Base-by-base conservation (phyloP, 1,140 invertebrate genomes). In the Archegozetes longisetosus region DNA sequence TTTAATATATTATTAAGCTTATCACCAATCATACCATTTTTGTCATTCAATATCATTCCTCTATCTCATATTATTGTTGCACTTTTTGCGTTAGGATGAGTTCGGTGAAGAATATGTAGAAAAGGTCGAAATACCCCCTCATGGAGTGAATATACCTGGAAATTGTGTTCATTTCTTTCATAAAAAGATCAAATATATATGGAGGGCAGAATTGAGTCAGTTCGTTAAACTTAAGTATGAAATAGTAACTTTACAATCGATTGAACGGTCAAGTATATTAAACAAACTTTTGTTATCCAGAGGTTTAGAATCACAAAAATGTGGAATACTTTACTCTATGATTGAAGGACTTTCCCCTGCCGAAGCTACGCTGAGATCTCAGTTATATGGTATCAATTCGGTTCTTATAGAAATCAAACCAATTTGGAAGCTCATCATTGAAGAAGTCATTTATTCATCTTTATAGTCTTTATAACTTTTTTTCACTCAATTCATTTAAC, bases 111-210 rank as follows among this genome's bases (percentile, higher is more conserved):
- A 67, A 47, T 67, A 63, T 46, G 59, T 64, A 9, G 64, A 65
- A 52, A 47, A 28, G 13, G 58, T 67, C 2, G 9, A 61, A 13
- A 26, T 29, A 26, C 55, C 63, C 4, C 27, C 32, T 3, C 53
- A 51, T 3, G 49, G 22, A 22, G 24, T 29, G 6, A 48, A 53
- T 13, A 12, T 22, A 1, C 28, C 53, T 4, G 59, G 53, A 14
- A 52, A 62, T n/a, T 54, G 50, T 40, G 51, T 50, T 9, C 68
- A 68, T 61, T 73, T 72, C 55, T 49, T 65, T 40, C 72, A 73
- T 57, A 71, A 72, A 56, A 70, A 71, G 54, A 65, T 72, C 23
- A 73, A 72, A 64, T 73, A 73, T 47, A 60, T 70, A 9, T 73
- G 71, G 71, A 65, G 67, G n/a, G 50, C 46, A n/a, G 64, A 66